Evolutionary conservation across 35 echinoderm and acorn worm species (phyloP), one percentile per base, ranked within the genome.

Genomic region (Chiridota heheva): DNA sequence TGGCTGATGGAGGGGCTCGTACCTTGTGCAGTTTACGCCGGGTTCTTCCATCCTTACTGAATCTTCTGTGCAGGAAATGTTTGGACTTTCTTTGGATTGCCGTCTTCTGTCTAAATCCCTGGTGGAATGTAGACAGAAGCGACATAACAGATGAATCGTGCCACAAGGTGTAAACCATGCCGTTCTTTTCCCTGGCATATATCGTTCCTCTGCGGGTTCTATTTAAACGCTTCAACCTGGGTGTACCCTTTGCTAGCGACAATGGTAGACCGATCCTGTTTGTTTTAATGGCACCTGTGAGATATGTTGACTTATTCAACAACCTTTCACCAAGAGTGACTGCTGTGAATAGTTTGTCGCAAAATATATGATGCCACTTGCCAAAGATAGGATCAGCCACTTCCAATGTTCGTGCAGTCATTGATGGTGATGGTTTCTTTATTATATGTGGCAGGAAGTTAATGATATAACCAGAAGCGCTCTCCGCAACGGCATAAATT

Each of bases 291-390:
- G 70, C 58, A 8, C 83, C 83, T 12, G 70, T 76, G 12, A 61
- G 58, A 49, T 86, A 86, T 7, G 60, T 86, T 0, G 31, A n/a
- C 2, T 36, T 64, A 3, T 32, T 16, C 24, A 77, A 60, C 24
- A 86, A 48, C 36, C 38, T 20, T 70, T 47, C 22, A 53, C 41
- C 55, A 47, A 86, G 72, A 16, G 60, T 31, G 2, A 86, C 27
- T 28, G 72, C 76, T 29, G 84, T 67, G 15, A 66, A 86, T 4
- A 77, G 60, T 27, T 76, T 76, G 60, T 86, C 84, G 16, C 47
- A 43, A 47, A 46, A 86, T 6, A 86, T 76, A 17, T 76, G 84
- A 38, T 77, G 84, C 1, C 68, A 77, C 2, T 33, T 1, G 60
- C 58, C 39, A 18, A 17, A 13, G 36, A 44, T 24, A 0, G 34